These are phyloP conservation scores for Sicus ferrugineus DNA, from an alignment of 2,888 invertebrate genomes.

Conservation along the genomic window DNA sequence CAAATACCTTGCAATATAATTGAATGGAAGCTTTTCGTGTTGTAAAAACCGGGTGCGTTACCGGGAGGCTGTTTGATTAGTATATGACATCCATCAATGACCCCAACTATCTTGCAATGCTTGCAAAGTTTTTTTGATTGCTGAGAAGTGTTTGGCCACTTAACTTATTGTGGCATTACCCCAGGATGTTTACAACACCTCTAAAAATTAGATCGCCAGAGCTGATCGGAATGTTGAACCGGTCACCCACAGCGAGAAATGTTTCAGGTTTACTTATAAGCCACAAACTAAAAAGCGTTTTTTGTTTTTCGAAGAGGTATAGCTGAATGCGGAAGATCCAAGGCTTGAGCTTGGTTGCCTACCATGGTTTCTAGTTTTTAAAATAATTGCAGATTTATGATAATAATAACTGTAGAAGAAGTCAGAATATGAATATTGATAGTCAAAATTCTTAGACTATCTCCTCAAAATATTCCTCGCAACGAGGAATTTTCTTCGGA, in stretches of 20 bases:
- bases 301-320: too few relatives aligned
- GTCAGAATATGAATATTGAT: too few relatives aligned
- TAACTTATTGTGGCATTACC: neutral
- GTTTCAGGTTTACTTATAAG: slow-evolving; percentile 15
- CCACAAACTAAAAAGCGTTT: slow-evolving; percentile 21
- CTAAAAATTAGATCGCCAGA: slow-evolving; percentile 8
- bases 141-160: slow-evolving; percentile 12
- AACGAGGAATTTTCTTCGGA: too few relatives aligned
- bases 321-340: too few relatives aligned
- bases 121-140: slow-evolving; percentile 8
- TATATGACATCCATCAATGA: slow-evolving; percentile 28
- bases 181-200: neutral
- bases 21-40: slow-evolving; percentile 17
- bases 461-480: too few relatives aligned
- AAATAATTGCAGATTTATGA: too few relatives aligned
- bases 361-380: too few relatives aligned
- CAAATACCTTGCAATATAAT: slow-evolving; percentile 22
- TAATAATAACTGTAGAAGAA: too few relatives aligned
- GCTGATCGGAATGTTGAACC: slow-evolving; percentile 16
- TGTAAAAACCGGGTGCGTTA: slow-evolving; percentile 7
- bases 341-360: too few relatives aligned
- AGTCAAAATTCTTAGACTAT: too few relatives aligned
- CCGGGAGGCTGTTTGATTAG: slow-evolving; percentile 23
- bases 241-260: slow-evolving; percentile 18
- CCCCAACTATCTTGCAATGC: slow-evolving; percentile 14